A percentile compares a stretch with the other conserved stretches of the same genome.
These are phyloP conservation scores for Cyclura pinguis DNA, from an alignment of 2,797 vertebrate genomes.

Conservation along the genomic window DNA sequence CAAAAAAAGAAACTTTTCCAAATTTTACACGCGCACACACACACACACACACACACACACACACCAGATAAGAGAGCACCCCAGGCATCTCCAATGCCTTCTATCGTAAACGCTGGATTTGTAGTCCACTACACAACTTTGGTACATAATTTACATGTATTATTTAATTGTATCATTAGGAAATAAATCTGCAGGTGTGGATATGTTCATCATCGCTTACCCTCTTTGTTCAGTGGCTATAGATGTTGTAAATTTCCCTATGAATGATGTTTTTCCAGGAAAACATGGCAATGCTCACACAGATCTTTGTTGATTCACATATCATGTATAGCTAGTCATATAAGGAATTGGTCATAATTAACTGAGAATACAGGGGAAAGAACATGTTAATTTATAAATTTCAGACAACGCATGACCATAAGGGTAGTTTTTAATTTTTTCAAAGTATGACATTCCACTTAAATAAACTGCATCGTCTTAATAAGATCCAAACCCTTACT, in stretches of 20 bases:
- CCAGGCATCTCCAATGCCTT: not conserved
- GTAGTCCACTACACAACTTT: not conserved
- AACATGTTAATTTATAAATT: not conserved
- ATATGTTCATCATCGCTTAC: not conserved
- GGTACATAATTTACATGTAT: not conserved
- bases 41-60: too few relatives aligned
- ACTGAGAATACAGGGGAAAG: not conserved
- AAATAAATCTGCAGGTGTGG: not conserved
- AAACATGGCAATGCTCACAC: not conserved
- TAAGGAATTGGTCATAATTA: not conserved
- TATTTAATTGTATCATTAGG: not conserved
- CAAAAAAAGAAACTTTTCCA: too few relatives aligned
- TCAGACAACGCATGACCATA: not conserved
- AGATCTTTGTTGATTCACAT: not conserved
- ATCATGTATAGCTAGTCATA: not conserved
- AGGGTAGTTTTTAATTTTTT: conserved; percentile 1
- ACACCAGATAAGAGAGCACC: too few relatives aligned
- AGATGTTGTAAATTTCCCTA: not conserved
- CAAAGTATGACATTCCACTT: conserved; percentile 13
- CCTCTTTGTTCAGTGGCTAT: not conserved
- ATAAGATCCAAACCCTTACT: conserved; percentile 32
- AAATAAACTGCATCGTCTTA: conserved; percentile 20
- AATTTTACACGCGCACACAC: not conserved
- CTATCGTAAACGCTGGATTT: not conserved
- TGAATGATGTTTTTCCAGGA: not conserved